Base-by-base conservation (phyloP, 2,113 vertebrate species). In the Poeciliopsis retropinna region DNA sequence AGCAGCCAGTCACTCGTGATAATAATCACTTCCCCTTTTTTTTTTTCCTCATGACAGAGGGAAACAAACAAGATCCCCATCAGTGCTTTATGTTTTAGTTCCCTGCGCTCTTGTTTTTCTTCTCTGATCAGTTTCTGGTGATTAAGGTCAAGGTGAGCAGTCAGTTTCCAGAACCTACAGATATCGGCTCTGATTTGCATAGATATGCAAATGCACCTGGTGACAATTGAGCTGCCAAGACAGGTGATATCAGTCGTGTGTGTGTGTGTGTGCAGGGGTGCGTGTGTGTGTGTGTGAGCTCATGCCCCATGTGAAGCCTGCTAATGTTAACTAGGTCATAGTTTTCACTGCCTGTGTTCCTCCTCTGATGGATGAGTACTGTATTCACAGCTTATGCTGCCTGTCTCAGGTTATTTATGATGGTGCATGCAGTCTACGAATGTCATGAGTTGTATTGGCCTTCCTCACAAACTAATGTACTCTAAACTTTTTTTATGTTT, bases 181-280 rank as follows among this genome's bases (percentile, higher is more conserved):
- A 78, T 68, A 80, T 72, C 54, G 60, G 32, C 69, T 61, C 70
- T 73, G 63, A 94, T 94, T 95, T 94, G 89, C 93, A 94, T 93
- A 90, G 81, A 91, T 92, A 94, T 94, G 93, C 91, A 94, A 94
- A 95, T 90, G 57, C 27, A 1, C 22, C 34, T 2, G 27, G 78
- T 74, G 88, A 67, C 79, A 75, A 84, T 82, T 88, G 81, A 84
- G 78, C 75, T 87, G 83, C 74, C 78, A 62, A 83, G 69, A 74
- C 60, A 32, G 29, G 75, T 84, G 85, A 67, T 87, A 89, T 90
- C 85, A 84, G 11, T 39, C 64, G 39, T 64, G 15, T 66, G 34
- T 37, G 34, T 11, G 34, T 0, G 34, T 11, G 34, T 0, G 34
- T 34, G 70, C 75, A 32, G 69, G 47, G 3, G 71, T 51, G 71